Conservation (phyloP, 2,113 vertebrate species). For the Isurus oxyrinchus region DNA sequence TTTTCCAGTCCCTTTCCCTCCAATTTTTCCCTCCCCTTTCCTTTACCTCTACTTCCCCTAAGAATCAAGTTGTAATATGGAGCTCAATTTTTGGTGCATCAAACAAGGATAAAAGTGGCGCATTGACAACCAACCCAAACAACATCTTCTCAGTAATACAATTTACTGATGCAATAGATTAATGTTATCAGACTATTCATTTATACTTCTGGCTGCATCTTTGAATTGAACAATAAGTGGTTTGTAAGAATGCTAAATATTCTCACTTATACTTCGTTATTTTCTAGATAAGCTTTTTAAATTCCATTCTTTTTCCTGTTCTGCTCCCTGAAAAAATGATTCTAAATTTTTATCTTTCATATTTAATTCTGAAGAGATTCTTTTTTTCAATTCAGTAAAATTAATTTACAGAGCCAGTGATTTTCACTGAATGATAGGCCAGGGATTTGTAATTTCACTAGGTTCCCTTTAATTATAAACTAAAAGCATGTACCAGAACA, state of each 20-base stretch:
- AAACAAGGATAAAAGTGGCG: background rate
- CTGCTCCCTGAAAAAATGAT: background rate
- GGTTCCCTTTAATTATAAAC: constrained; percentile 11
- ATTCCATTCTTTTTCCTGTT: background rate
- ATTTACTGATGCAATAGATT: background rate
- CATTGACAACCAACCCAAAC: background rate
- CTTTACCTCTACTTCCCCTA: background rate
- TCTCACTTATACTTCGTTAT: background rate
- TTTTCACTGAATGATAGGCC: background rate
- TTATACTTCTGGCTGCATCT: background rate
- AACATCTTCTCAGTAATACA: background rate
- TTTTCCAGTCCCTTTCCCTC: background rate
- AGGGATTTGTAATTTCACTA: background rate
- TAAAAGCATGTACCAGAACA: background rate
- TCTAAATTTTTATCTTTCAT: background rate
- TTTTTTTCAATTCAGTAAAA: background rate
- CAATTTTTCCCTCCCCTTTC: background rate
- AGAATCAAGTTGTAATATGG: background rate
- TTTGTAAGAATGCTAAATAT: background rate
- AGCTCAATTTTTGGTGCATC: background rate
- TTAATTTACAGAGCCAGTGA: background rate
- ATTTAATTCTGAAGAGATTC: background rate
- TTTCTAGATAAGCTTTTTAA: background rate
- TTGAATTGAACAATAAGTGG: background rate
- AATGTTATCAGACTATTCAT: background rate